These are phyloP conservation scores for Chalcis sispes DNA, from an alignment of 2,888 invertebrate species.

Conservation along the genomic window DNA sequence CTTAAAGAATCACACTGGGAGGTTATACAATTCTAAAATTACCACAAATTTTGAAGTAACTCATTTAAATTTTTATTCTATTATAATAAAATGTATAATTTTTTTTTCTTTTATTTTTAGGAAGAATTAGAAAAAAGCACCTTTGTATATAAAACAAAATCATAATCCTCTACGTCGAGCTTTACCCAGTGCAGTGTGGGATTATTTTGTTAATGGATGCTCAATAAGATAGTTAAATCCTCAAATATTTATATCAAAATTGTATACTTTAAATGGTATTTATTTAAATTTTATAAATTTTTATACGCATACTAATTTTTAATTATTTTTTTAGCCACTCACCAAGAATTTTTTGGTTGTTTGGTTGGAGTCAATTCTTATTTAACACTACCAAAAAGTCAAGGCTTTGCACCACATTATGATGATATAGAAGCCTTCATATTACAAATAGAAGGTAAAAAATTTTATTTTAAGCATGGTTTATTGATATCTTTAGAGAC, in stretches of 20 bases:
- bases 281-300: neutral
- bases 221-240: conserved; percentile 94
- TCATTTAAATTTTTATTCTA: too few relatives aligned
- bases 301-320: conserved; percentile 15
- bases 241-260: conserved; percentile 85
- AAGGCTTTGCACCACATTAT: conserved; percentile 99
- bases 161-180: conserved; percentile 90
- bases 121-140: conserved; percentile 89
- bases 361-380: conserved; percentile 98
- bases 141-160: conserved; percentile 86
- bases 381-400: conserved; percentile 94
- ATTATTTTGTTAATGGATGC: conserved; percentile 91
- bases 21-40: too few relatives aligned
- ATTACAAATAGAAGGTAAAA: conserved; percentile 95
- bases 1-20: too few relatives aligned
- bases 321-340: conserved; percentile 76
- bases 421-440: conserved; percentile 99
- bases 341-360: conserved; percentile 96
- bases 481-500: too few relatives aligned
- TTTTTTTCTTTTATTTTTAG: too few relatives aligned
- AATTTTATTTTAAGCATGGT: too few relatives aligned
- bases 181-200: conserved; percentile 90
- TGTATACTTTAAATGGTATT: conserved; percentile 81
- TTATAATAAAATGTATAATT: too few relatives aligned
- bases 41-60: too few relatives aligned